Conservation (phyloP, 2,888 invertebrate species). For the Meliscaeva auricollis region DNA sequence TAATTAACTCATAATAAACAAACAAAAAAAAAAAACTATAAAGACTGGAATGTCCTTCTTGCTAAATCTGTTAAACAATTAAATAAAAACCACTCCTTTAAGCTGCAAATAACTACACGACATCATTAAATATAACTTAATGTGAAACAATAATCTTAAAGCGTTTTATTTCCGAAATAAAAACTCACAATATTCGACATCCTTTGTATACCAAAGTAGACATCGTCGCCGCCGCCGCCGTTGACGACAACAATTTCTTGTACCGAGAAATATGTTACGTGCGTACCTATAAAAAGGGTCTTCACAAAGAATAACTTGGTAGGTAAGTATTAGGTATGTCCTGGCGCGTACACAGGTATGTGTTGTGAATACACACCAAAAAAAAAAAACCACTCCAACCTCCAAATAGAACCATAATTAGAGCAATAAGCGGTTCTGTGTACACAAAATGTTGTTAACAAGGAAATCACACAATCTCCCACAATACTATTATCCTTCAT, state of each 20-base stretch:
- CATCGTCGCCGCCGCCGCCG: no score
- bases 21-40: not conserved
- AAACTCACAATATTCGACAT: conserved; percentile 6
- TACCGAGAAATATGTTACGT: conserved; percentile 4
- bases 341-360: conserved; percentile 45
- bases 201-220: no score
- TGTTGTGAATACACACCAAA: conserved; percentile 31
- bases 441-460: conserved; percentile 69
- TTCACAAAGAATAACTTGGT: not conserved
- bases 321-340: not conserved
- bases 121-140: conserved; percentile 32
- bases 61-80: conserved; percentile 28
- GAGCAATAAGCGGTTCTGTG: conserved; percentile 61
- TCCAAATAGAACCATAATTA: conserved; percentile 56
- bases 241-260: not conserved
- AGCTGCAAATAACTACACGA: conserved; percentile 11
- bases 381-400: conserved; percentile 59
- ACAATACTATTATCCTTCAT: conserved; percentile 56
- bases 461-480: conserved; percentile 63
- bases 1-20: conserved; percentile 24
- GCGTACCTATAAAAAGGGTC: conserved; percentile 3
- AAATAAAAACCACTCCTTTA: conserved; percentile 36
- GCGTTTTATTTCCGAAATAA: conserved; percentile 33
- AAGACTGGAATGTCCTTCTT: not conserved
- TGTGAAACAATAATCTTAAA: conserved; percentile 48